Evolutionary conservation across 2,113 vertebrate genomes (phyloP).

Genomic region (Silurus asotus): DNA sequence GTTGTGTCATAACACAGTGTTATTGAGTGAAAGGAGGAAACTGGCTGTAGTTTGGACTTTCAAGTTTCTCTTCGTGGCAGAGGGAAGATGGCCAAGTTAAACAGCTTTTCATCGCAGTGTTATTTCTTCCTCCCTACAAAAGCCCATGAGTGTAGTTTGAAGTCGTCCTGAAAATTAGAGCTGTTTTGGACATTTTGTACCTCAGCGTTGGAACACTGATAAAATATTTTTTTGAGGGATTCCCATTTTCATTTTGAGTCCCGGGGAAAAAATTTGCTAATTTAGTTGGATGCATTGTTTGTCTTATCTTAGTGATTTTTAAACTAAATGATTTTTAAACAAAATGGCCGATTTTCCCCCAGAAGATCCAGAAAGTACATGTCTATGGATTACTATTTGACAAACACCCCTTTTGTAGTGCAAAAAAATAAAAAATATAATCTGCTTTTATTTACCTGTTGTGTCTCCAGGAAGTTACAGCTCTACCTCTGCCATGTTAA

Average conservation of each 20-base stretch:
- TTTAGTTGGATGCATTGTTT: neutral
- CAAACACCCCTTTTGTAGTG: no score
- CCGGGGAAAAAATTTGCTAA: neutral
- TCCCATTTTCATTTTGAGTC: neutral
- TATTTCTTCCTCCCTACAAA: neutral
- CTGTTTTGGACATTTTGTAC: neutral
- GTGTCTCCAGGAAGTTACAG: no score
- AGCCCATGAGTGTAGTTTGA: slow-evolving; percentile 41
- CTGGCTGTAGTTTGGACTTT: slow-evolving; percentile 35
- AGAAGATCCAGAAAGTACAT: neutral
- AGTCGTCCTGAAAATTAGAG: neutral
- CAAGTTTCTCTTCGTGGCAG: slow-evolving; percentile 51
- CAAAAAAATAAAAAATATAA: no score
- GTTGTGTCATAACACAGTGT: neutral
- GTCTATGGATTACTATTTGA: neutral
- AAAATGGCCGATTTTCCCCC: neutral
- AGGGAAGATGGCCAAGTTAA: slow-evolving; percentile 37
- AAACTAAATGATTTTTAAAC: neutral
- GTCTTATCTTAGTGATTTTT: neutral
- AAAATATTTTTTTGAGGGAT: neutral
- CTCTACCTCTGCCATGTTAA: no score
- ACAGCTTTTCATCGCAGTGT: slow-evolving; percentile 5
- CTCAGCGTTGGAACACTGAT: neutral
- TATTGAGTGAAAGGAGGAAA: slow-evolving; percentile 35
- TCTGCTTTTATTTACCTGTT: no score